Conservation (phyloP, 2,888 invertebrate genomes). For the Saturnia japonica region DNA sequence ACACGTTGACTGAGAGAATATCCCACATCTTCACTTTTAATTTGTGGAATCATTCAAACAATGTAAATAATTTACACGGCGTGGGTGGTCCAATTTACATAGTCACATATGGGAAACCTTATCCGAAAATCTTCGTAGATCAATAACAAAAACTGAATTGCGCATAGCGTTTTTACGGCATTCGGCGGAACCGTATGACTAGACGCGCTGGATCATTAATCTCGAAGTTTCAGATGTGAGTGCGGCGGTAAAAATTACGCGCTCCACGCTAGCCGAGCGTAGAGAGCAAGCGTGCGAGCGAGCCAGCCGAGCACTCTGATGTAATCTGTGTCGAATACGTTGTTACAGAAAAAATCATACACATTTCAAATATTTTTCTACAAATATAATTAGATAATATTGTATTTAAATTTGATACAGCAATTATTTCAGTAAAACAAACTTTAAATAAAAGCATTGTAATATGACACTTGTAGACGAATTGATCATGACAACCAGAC, state of each 20-base stretch:
- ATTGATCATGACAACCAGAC: no score
- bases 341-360: background rate
- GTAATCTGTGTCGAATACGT: constrained; percentile 15
- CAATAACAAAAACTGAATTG: constrained; percentile 65
- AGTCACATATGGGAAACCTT: constrained; percentile 27
- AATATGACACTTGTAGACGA: no score
- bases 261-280: constrained; percentile 23
- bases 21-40: no score
- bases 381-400: no score
- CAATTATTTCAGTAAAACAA: no score
- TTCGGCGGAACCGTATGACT: constrained; percentile 80
- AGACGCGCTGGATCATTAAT: constrained; percentile 79
- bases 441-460: no score
- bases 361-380: background rate
- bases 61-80: background rate
- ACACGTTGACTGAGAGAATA: no score
- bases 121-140: constrained; percentile 39
- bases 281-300: constrained; percentile 15
- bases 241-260: constrained; percentile 74
- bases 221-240: constrained; percentile 74
- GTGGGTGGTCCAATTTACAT: background rate
- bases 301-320: constrained; percentile 12
- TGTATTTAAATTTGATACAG: no score
- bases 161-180: constrained; percentile 80
- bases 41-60: background rate